A percentile compares a stretch with the other conserved stretches of the same genome.
Evolutionary conservation across 2,888 invertebrate species (phyloP).

Genomic region (Horisme vitalbata): DNA sequence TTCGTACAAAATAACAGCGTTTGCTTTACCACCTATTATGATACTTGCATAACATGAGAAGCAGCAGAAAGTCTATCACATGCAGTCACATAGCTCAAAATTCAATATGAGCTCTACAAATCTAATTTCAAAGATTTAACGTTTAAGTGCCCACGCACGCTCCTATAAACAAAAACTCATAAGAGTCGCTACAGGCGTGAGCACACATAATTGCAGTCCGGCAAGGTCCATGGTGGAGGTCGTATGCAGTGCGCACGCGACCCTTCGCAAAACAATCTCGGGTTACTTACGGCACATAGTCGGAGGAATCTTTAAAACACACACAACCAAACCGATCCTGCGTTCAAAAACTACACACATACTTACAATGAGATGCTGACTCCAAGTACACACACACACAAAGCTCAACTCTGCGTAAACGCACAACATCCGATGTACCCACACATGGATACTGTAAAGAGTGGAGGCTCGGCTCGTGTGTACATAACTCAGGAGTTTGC

Average conservation of each 20-base stretch:
- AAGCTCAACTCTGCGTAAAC: slow-evolving; percentile 14
- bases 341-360: slow-evolving; percentile 6
- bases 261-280: slow-evolving; percentile 70
- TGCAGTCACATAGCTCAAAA: slow-evolving; percentile 4
- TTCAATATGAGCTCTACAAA: slow-evolving; percentile 22
- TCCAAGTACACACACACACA: slow-evolving; percentile 18
- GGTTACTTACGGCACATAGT: slow-evolving; percentile 50
- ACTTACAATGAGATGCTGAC: slow-evolving; percentile 1
- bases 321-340: slow-evolving; percentile 5
- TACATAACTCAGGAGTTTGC: slow-evolving; percentile 40
- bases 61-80: no score
- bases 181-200: slow-evolving; percentile 42
- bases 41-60: no score
- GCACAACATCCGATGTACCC: slow-evolving; percentile 21
- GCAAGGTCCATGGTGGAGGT: slow-evolving; percentile 73
- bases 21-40: no score
- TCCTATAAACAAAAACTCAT: slow-evolving; percentile 38
- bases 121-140: slow-evolving; percentile 24
- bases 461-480: slow-evolving; percentile 39
- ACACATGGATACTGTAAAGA: slow-evolving; percentile 8
- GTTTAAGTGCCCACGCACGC: slow-evolving; percentile 28
- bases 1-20: no score
- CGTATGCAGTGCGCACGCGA: slow-evolving; percentile 68
- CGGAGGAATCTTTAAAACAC: slow-evolving; percentile 32
- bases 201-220: slow-evolving; percentile 55